Evolutionary conservation across 2,888 invertebrate species (phyloP), one percentile per base, ranked within the genome.

Genomic region (Cataglyphis livida): DNA sequence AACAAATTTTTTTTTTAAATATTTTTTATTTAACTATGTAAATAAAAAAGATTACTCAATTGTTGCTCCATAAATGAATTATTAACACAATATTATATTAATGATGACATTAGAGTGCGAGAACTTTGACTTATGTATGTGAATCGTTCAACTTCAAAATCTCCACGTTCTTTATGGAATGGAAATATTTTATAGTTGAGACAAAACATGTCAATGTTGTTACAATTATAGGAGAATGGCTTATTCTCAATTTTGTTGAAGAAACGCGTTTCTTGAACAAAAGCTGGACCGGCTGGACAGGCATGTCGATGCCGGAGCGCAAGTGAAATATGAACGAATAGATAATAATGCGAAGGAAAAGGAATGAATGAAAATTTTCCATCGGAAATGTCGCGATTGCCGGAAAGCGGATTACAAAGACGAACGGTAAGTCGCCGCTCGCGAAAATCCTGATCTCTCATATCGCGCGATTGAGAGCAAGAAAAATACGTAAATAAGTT

Each of bases 381-480:
- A 59, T 71, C 59, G 78, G 71, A 79, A 79, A 79, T 59, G 78
- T 79, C 71, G 44, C 78, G 78, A 79, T 79, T 79, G 78, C 71
- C 59, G 71, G 78, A 70, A 79, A 79, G 78, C 78, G 78, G 78
- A 79, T 79, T 79, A 79, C 78, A 71, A 79, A 79, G 78, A 71
- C 71, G 71, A 70, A 79, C 78, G 78, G 25, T 59, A 57, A 41
- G 44, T 57, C 78, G 51, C 28, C 71, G 78, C 44, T 59, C 18
- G 78, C 25, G 78, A 79, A 78, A 78, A 78, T 78, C 78, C 51
- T 28, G 70, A 70, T 71, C 38, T 61, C 48, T 70, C 71, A 48
- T 71, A 79, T 79, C 78, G 71, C 35, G 71, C 78, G 59, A 79
- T 79, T 71, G 78, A 70, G 59, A 61, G 48, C 59, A 59, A 78